phyloP scores from a whole-genome alignment of 92 coral and sea anemone species.

The Scolanthus callimorphus region DNA sequence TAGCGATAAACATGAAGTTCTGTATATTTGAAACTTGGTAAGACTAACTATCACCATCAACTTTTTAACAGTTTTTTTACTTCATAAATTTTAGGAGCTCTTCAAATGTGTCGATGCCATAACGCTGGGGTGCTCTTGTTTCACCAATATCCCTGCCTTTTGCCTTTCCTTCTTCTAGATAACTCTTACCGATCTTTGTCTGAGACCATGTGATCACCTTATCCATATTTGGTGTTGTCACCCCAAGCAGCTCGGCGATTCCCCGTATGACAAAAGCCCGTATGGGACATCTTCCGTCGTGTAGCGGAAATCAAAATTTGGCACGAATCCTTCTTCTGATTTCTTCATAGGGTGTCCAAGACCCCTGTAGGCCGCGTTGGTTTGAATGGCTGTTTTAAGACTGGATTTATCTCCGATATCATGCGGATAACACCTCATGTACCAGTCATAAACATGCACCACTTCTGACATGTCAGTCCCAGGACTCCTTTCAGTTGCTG shows the following conservation, averaged over 20 bases:
- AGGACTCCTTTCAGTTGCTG: constrained; percentile 13
- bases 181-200: constrained; percentile 23
- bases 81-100: too few relatives aligned
- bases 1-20: too few relatives aligned
- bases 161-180: constrained; percentile 28
- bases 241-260: constrained; percentile 30
- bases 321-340: constrained; percentile 27
- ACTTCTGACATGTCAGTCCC: constrained; percentile 21
- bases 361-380: constrained; percentile 30
- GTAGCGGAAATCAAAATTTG: too few relatives aligned
- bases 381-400: constrained; percentile 15
- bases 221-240: constrained; percentile 39
- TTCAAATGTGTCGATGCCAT: too few relatives aligned
- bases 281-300: too few relatives aligned
- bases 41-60: too few relatives aligned
- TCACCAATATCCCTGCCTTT: constrained; percentile 42
- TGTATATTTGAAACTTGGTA: too few relatives aligned
- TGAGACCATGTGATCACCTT: constrained; percentile 33
- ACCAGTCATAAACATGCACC: constrained; percentile 19
- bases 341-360: constrained; percentile 37
- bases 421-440: constrained; percentile 11
- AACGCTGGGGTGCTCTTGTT: too few relatives aligned
- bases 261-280: constrained; percentile 44
- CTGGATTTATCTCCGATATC: constrained; percentile 26
- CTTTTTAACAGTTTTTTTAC: too few relatives aligned